Evolutionary conservation across 2,888 invertebrate genomes (phyloP).

Genomic region (Tenthredo livida): DNA sequence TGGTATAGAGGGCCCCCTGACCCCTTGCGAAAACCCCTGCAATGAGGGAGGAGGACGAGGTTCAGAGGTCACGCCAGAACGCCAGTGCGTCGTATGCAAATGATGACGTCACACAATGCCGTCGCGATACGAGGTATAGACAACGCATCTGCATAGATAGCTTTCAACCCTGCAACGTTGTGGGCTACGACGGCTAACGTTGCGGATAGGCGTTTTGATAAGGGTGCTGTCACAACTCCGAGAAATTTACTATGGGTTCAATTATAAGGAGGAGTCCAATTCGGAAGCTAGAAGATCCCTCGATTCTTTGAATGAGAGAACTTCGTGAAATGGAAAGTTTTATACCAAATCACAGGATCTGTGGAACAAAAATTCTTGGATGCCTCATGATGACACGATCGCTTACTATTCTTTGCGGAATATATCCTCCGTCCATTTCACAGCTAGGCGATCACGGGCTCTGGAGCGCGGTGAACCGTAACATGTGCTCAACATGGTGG

Average conservation of each 20-base stretch:
- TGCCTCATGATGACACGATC: not conserved
- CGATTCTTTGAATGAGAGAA: not conserved
- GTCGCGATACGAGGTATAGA: slow-evolving; percentile 69
- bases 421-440: not conserved
- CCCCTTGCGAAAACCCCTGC: slow-evolving; percentile 50
- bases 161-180: slow-evolving; percentile 59
- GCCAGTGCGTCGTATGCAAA: slow-evolving; percentile 75
- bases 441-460: slow-evolving; percentile 30
- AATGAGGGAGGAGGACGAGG: slow-evolving; percentile 30
- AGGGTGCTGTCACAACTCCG: slow-evolving; percentile 25
- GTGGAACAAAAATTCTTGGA: not conserved
- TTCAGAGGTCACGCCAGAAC: slow-evolving; percentile 66
- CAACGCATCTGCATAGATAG: slow-evolving; percentile 70
- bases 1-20: slow-evolving; percentile 56
- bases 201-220: slow-evolving; percentile 40
- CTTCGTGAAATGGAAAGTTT: not conserved
- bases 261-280: not conserved
- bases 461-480: slow-evolving; percentile 51
- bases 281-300: not conserved
- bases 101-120: slow-evolving; percentile 77
- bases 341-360: not conserved
- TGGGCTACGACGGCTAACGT: slow-evolving; percentile 16
- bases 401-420: not conserved
- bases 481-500: slow-evolving; percentile 53
- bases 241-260: not conserved